phyloP scores from a whole-genome alignment of 2,888 invertebrate genomes.

The Andrena haemorrhoa region DNA sequence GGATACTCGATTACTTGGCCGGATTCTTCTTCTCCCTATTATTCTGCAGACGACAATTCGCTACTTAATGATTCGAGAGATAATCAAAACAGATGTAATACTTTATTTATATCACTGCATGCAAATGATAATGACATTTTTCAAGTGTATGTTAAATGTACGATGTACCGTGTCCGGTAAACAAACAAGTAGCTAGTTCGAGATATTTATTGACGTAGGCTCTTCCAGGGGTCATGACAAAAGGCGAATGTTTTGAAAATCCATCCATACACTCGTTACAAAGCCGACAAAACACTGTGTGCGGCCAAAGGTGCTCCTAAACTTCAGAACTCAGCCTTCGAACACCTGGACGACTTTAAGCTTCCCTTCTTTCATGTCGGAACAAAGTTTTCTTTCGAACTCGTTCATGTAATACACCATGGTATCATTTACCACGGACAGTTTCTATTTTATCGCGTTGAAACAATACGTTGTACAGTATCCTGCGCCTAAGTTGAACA shows the following conservation, averaged over 20 bases:
- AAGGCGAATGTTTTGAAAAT: slow-evolving; percentile 39
- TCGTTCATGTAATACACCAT: slow-evolving; percentile 13
- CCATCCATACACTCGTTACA: not conserved
- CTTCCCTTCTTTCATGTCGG: slow-evolving; percentile 25
- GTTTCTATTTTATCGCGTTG: slow-evolving; percentile 17
- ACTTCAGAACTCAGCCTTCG: slow-evolving; percentile 31
- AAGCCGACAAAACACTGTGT: not conserved
- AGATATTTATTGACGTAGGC: slow-evolving; percentile 61
- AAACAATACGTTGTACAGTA: not conserved
- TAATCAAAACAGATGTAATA: slow-evolving; percentile 54
- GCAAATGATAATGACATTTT: slow-evolving; percentile 39
- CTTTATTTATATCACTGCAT: slow-evolving; percentile 46
- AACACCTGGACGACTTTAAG: slow-evolving; percentile 35
- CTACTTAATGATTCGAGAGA: slow-evolving; percentile 45
- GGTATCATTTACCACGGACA: not conserved
- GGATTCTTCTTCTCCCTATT: slow-evolving; percentile 16
- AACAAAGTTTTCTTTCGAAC: slow-evolving; percentile 12
- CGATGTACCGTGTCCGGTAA: slow-evolving; percentile 40
- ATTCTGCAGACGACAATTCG: slow-evolving; percentile 27
- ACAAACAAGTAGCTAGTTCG: slow-evolving; percentile 43
- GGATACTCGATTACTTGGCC: not conserved
- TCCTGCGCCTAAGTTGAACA: not conserved
- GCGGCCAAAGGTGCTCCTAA: slow-evolving; percentile 16
- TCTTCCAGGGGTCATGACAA: slow-evolving; percentile 36
- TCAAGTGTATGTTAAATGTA: slow-evolving; percentile 54